A percentile compares a stretch with the other conserved stretches of the same genome.
Evolutionary conservation across 2,113 vertebrate genomes (phyloP).

Genomic region (Periophthalmodon schlosseri): DNA sequence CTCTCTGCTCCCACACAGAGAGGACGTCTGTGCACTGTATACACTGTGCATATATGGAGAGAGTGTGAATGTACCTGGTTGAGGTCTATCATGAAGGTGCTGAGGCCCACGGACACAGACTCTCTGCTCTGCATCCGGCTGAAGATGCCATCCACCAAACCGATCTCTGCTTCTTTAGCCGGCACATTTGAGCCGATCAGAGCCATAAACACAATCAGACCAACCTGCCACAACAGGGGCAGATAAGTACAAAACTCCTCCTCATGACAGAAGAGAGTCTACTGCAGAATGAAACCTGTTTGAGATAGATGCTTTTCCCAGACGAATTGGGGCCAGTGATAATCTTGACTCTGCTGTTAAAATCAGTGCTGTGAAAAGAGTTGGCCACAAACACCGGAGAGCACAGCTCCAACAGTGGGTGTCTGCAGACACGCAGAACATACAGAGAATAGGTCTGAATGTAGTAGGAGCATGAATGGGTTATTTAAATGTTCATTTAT

Average conservation of each 20-base stretch:
- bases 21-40: background rate
- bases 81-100: constrained; percentile 96
- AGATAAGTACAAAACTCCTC: background rate
- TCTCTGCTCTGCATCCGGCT: constrained; percentile 93
- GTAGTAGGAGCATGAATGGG: background rate
- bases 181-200: constrained; percentile 94
- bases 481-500: background rate
- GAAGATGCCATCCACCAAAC: constrained; percentile 90
- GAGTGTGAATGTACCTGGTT: constrained; percentile 81
- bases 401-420: constrained; percentile 92
- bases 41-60: background rate
- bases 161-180: constrained; percentile 90
- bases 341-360: constrained; percentile 84
- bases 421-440: constrained; percentile 67
- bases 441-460: background rate
- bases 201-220: constrained; percentile 96
- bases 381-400: constrained; percentile 91
- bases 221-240: constrained; percentile 75
- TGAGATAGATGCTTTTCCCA: constrained; percentile 95
- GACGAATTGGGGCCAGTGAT: constrained; percentile 97
- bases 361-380: constrained; percentile 80
- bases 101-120: constrained; percentile 93
- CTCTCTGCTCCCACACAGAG: constrained; percentile 74
- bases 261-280: background rate
- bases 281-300: constrained; percentile 76